These are phyloP conservation scores for Phragmatobia fuliginosa DNA, from an alignment of 2,888 invertebrate genomes.

Conservation along the genomic window DNA sequence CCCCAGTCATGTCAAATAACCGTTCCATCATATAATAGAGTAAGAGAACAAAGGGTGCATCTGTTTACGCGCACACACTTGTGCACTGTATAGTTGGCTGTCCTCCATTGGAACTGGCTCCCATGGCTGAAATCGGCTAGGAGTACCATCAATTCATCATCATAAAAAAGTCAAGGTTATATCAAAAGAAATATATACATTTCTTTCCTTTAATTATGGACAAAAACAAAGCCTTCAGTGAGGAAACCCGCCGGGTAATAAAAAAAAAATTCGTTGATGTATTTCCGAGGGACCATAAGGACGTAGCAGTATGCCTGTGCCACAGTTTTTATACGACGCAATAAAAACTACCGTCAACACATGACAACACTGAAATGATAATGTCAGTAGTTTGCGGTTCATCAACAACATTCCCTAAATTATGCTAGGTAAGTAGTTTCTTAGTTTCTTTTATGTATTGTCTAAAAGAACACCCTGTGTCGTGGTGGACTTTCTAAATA, in stretches of 20 bases:
- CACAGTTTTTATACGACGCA: constrained; percentile 10
- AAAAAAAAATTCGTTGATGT: constrained; percentile 30
- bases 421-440: neutral
- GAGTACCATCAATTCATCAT: no score
- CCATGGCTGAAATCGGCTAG: no score
- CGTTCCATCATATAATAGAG: no score
- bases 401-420: neutral
- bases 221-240: neutral
- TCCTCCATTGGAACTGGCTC: no score
- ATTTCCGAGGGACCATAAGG: constrained; percentile 26
- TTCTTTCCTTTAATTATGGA: neutral
- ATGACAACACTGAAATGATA: neutral
- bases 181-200: neutral
- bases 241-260: constrained; percentile 21
- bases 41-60: no score
- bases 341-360: constrained; percentile 22
- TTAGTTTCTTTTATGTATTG: neutral
- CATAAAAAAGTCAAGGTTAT: no score
- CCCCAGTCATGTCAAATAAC: no score
- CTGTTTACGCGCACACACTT: no score
- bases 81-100: no score
- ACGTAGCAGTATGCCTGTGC: constrained; percentile 26
- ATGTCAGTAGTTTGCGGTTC: constrained; percentile 14
- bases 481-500: no score
- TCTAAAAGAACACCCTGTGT: no score